phyloP scores from a whole-genome alignment of 1,140 invertebrate species.

The Spodoptera frugiperda region DNA sequence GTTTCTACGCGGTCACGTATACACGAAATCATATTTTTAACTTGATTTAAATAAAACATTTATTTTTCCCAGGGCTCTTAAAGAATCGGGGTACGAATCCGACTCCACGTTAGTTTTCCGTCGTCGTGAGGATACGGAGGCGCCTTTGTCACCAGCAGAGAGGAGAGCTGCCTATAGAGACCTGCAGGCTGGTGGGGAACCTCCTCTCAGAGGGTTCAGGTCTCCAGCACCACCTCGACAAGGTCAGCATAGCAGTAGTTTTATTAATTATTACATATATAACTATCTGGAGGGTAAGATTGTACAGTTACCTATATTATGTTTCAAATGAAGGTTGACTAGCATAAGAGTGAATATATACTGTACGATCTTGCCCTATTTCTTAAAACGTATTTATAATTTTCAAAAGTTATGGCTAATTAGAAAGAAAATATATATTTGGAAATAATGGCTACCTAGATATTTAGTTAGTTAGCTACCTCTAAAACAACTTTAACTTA shows the following conservation, averaged over 20 bases:
- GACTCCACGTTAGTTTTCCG: slow-evolving; percentile 95
- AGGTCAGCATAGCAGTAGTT: slow-evolving; percentile 60
- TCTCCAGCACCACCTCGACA: slow-evolving; percentile 91
- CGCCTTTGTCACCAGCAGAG: slow-evolving; percentile 91
- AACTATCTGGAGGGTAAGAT: background rate
- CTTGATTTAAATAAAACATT: background rate
- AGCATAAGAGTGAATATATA: no score
- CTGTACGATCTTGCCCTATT: background rate
- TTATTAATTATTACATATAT: background rate
- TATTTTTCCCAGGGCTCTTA: slow-evolving; percentile 89
- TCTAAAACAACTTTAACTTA: no score
- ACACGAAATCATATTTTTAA: no score
- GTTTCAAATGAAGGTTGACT: background rate
- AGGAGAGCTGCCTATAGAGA: slow-evolving; percentile 94
- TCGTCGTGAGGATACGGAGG: slow-evolving; percentile 88
- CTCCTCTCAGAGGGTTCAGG: slow-evolving; percentile 94
- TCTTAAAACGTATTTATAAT: no score
- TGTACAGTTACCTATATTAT: background rate
- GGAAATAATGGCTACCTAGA: no score
- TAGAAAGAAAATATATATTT: no score
- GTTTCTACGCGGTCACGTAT: no score
- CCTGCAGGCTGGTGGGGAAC: slow-evolving; percentile 95
- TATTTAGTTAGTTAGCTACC: no score
- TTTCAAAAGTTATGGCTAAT: no score
- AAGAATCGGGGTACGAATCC: slow-evolving; percentile 96